Evolutionary conservation across 2,888 invertebrate species (phyloP).

Genomic region (Parasteatoda lunata): DNA sequence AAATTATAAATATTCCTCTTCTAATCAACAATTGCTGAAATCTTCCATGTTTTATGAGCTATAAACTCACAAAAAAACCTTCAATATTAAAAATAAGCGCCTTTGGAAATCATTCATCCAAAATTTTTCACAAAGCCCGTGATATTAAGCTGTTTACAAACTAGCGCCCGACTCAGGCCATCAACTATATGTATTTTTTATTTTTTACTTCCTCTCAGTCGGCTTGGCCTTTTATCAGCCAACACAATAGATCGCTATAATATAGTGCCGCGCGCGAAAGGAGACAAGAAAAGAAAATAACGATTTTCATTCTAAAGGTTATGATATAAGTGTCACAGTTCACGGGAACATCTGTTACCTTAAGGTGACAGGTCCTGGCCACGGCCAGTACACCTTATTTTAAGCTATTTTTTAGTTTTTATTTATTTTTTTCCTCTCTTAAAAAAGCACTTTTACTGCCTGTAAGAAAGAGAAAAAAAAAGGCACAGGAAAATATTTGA

Average conservation of each 20-base stretch:
- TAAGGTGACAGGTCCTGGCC: conserved; percentile 50
- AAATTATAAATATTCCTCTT: not conserved
- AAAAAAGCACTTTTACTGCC: too few relatives aligned
- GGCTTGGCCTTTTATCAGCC: conserved; percentile 33
- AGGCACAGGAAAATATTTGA: too few relatives aligned
- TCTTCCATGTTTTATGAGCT: not conserved
- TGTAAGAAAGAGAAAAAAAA: too few relatives aligned
- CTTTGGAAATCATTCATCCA: not conserved
- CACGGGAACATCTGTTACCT: conserved; percentile 60
- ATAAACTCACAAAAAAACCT: not conserved
- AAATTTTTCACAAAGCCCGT: conserved; percentile 14
- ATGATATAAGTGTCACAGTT: conserved; percentile 63
- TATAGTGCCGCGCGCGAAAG: conserved; percentile 20
- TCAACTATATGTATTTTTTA: not conserved
- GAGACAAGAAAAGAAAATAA: conserved; percentile 22
- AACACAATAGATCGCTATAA: conserved; percentile 32
- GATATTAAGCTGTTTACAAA: conserved; percentile 54
- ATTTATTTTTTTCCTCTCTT: too few relatives aligned
- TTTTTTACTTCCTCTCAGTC: conserved; percentile 14
- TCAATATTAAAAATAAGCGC: not conserved
- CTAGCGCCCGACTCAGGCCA: conserved; percentile 20
- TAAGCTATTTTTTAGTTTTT: too few relatives aligned
- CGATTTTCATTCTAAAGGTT: conserved; percentile 22
- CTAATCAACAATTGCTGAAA: not conserved
- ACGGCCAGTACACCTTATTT: not conserved